Base-by-base conservation (phyloP, 2,888 invertebrate species). In the Orthosia gothica region DNA sequence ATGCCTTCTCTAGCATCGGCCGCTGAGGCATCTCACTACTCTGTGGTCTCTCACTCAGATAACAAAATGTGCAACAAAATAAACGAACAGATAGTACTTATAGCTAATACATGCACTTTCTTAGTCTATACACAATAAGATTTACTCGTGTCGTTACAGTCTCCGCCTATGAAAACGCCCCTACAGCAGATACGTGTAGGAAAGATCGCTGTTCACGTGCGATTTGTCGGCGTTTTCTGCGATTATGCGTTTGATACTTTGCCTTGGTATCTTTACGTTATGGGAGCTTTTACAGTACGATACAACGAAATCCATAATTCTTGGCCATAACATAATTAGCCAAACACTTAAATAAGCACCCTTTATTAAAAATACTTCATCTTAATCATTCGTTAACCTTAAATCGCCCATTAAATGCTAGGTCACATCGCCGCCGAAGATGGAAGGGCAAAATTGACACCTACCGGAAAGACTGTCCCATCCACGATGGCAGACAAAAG, bases 121-220 rank as follows among this genome's bases (percentile, higher is more conserved):
- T 85, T 90, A 87, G 87, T 86, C 87, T 86, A 87, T 90, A 90
- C 88, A 84, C 54, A 71, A 69, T 57, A 76, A 87, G 88, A 92
- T 92, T 92, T 91, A 92, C 87, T 87, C 71, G 69, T 86, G 89
- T 89, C 89, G 89, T 87, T 90, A 79, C 40, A 73, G 78, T 84
- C 89, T 89, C 88, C 92, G 88, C 92, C 91, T 83, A 68, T 69
- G 63, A n/a, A 59, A 76, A 79, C 86, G 86, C 88, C 86, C 77
- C 79, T 76, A 55, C 18, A 57, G 47, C 47, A 15, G 47, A 79
- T 71, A 66, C 55, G 62, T 76, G 58, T 74, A 20, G 11, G 58
- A 78, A 86, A 70, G 82, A 71, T 77, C 20, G 18, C 81, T 79
- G 20, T 77, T 85, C 68, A 86, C 40, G 45, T 15, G 68, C 76